Percentiles rank a stretch among this genome's conserved stretches.
These are phyloP conservation scores for Pelusios castaneus DNA, from an alignment of 2,113 vertebrate genomes.

Conservation along the genomic window DNA sequence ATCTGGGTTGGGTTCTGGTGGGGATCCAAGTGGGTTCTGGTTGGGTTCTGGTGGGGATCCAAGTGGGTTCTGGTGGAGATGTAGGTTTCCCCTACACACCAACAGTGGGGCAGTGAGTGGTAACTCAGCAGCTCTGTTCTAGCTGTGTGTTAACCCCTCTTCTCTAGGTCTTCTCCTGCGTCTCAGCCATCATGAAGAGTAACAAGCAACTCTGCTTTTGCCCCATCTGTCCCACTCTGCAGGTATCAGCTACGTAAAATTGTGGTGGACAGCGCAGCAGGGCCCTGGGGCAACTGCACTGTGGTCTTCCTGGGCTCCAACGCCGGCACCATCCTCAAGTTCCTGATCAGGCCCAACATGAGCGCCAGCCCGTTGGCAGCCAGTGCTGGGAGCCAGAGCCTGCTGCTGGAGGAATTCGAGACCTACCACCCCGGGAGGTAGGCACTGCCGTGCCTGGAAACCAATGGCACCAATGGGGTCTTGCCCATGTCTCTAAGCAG, in stretches of 20 bases:
- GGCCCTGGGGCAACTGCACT: constrained; percentile 89
- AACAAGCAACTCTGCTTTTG: rapidly evolving
- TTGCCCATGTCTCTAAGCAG: too few species aligned
- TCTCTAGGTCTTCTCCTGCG: neutral
- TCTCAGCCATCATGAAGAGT: neutral
- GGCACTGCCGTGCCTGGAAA: neutral
- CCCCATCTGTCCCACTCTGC: rapidly evolving
- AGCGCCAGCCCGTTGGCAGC: constrained; percentile 50
- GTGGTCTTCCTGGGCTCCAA: constrained; percentile 93
- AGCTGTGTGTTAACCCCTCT: neutral
- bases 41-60: neutral
- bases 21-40: neutral
- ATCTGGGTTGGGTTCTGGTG: neutral
- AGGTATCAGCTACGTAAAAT: constrained; percentile 96
- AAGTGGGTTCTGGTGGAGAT: neutral
- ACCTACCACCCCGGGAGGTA: constrained; percentile 94
- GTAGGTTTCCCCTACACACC: neutral
- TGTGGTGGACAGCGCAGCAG: constrained; percentile 88
- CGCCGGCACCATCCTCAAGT: constrained; percentile 92
- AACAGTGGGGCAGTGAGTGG: neutral
- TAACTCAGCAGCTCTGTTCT: neutral
- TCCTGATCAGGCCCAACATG: constrained; percentile 87
- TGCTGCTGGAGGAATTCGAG: constrained; percentile 95
- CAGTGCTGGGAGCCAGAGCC: constrained; percentile 76
- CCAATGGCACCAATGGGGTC: neutral